phyloP scores from a whole-genome alignment of 2,797 vertebrate genomes.

The Tadarida brasiliensis region DNA sequence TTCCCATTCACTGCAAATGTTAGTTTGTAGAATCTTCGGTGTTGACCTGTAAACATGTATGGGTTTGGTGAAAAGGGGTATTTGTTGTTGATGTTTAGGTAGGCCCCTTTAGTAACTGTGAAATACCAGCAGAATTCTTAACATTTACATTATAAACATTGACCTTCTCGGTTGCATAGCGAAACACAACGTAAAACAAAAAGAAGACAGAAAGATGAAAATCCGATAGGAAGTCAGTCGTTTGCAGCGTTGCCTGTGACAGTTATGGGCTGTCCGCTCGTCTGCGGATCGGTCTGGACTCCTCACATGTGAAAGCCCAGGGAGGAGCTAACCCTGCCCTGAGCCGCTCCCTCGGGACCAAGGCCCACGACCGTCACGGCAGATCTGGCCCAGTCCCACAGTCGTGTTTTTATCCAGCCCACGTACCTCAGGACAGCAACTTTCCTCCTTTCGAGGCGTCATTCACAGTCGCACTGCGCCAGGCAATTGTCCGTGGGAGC shows the following conservation, averaged over 20 bases:
- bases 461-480: background rate
- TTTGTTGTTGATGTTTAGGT: background rate
- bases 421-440: background rate
- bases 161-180: background rate
- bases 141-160: slow-evolving; percentile 1
- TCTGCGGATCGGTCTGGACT: background rate
- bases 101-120: background rate
- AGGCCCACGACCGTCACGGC: background rate
- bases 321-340: background rate
- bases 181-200: slow-evolving; percentile 24
- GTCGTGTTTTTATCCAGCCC: background rate
- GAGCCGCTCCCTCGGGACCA: background rate
- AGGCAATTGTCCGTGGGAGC: background rate
- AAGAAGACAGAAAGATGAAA: slow-evolving; percentile 44
- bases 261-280: background rate
- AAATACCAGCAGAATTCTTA: slow-evolving; percentile 26
- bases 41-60: background rate
- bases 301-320: background rate
- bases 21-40: background rate
- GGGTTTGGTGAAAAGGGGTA: background rate
- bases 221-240: background rate
- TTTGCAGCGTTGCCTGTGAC: slow-evolving; percentile 27
- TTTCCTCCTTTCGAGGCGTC: background rate
- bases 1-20: background rate
- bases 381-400: background rate